These are phyloP conservation scores for Ferrisia virgata DNA, from an alignment of 2,888 invertebrate species.

Conservation along the genomic window DNA sequence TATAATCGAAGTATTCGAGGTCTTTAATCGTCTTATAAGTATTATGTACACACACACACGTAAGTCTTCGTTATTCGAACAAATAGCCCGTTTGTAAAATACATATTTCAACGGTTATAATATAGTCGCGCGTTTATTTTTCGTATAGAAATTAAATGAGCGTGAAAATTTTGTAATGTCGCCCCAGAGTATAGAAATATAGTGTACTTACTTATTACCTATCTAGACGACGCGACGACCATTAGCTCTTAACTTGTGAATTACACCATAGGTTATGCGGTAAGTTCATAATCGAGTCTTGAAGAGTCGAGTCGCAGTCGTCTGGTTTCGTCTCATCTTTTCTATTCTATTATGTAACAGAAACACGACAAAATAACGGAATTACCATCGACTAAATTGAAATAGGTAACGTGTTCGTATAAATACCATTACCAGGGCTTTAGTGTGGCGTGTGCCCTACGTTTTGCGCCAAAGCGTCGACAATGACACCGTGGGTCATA, in stretches of 20 bases:
- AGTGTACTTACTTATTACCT: not conserved
- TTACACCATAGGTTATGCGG: not conserved
- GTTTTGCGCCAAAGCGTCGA: not conserved
- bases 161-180: constrained; percentile 2
- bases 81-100: not conserved
- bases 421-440: not conserved
- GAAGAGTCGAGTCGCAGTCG: not conserved
- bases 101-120: not conserved
- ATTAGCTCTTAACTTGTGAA: not conserved
- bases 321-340: not conserved
- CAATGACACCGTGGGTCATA: constrained; percentile 4
- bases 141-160: not conserved
- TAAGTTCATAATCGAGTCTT: too few relatives aligned
- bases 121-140: not conserved
- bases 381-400: constrained; percentile 11
- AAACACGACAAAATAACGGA: not conserved
- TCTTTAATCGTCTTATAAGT: not conserved
- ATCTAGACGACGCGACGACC: not conserved
- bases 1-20: not conserved
- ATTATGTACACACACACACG: not conserved
- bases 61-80: not conserved
- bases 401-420: not conserved
- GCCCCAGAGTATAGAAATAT: not conserved
- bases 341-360: not conserved
- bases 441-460: not conserved